Conservation (phyloP, 2,888 invertebrate species). For the Agrotis exclamationis region DNA sequence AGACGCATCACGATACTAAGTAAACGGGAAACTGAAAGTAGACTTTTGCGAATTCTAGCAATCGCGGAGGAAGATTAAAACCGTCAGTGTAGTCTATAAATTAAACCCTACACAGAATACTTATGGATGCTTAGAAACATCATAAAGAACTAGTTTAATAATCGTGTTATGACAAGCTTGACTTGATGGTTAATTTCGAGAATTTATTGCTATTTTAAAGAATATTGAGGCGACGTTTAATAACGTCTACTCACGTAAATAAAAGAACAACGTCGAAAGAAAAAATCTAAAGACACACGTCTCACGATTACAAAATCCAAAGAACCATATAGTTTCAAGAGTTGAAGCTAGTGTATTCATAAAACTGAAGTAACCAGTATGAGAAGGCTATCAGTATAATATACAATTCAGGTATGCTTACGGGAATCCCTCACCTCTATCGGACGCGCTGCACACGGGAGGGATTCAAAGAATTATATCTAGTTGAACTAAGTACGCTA, state of each 20-base stretch:
- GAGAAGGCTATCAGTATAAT: conserved; percentile 28
- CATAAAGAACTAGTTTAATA: conserved; percentile 47
- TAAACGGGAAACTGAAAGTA: conserved; percentile 57
- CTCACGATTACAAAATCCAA: conserved; percentile 25
- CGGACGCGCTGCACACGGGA: conserved; percentile 61
- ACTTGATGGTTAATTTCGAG: conserved; percentile 35
- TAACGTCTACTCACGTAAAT: conserved; percentile 3
- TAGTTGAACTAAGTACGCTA: conserved; percentile 70
- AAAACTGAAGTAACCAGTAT: conserved; percentile 25
- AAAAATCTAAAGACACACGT: conserved; percentile 14
- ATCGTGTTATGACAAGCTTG: conserved; percentile 46
- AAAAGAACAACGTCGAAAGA: neutral
- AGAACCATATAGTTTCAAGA: conserved; percentile 35
- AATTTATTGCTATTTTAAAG: conserved; percentile 39
- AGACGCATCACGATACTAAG: conserved; percentile 39
- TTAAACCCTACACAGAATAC: conserved; percentile 26
- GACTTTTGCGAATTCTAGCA: conserved; percentile 34
- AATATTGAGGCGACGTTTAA: conserved; percentile 18
- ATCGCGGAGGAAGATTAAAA: conserved; percentile 19
- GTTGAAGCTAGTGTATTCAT: conserved; percentile 26
- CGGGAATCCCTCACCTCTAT: conserved; percentile 60
- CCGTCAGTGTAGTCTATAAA: conserved; percentile 29
- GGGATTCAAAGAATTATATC: conserved; percentile 68
- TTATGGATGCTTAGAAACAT: conserved; percentile 29
- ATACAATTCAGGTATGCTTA: conserved; percentile 54